phyloP scores from a whole-genome alignment of 2,888 invertebrate genomes.

The Eristalis arbustorum region DNA sequence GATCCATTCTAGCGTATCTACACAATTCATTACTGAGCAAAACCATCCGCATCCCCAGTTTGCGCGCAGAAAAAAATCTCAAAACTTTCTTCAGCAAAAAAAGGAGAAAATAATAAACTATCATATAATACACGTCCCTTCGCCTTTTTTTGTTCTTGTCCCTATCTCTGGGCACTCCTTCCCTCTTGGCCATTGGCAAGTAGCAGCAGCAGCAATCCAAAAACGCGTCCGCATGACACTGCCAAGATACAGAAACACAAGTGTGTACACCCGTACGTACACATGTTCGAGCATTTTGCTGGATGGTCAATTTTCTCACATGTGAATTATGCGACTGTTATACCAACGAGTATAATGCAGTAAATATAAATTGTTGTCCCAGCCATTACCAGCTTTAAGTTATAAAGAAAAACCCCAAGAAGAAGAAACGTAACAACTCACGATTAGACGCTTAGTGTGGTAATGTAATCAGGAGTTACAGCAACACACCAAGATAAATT shows the following conservation, averaged over 20 bases:
- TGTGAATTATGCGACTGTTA: constrained; percentile 32
- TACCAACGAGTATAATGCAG: constrained; percentile 13
- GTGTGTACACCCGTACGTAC: neutral
- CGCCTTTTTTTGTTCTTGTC: neutral
- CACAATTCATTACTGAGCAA: neutral
- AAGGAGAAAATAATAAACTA: neutral
- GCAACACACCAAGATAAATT: constrained; percentile 5
- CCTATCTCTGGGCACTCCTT: neutral
- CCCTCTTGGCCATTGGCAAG: neutral
- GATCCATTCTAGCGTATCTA: neutral
- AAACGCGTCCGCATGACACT: neutral
- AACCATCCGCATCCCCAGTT: neutral
- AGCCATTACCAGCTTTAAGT: neutral
- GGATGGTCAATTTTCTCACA: constrained; percentile 19
- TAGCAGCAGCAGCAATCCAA: neutral
- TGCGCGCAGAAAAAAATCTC: neutral
- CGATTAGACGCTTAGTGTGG: constrained; percentile 16
- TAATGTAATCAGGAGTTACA: constrained; percentile 17
- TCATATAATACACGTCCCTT: constrained; percentile 18
- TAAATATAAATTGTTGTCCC: constrained; percentile 21
- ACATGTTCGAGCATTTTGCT: neutral
- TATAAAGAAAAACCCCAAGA: neutral
- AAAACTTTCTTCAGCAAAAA: neutral
- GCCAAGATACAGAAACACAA: neutral
- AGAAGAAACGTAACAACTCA: neutral